A percentile compares a stretch with the other conserved stretches of the same genome.
These are phyloP conservation scores for Cerceris ruficornis DNA, from an alignment of 2,888 invertebrate genomes.

Conservation along the genomic window DNA sequence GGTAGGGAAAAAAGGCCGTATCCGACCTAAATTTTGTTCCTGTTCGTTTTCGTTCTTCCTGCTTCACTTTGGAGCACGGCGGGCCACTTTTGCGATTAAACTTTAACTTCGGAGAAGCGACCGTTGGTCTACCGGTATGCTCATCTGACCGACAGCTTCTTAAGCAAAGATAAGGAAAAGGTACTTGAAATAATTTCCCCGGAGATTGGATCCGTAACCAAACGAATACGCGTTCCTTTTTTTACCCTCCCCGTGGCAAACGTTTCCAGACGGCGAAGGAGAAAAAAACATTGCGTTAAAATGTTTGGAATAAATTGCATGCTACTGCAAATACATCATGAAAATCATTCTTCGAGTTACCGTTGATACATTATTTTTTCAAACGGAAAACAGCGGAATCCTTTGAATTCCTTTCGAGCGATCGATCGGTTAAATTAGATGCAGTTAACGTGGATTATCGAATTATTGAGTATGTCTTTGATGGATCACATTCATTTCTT, in stretches of 20 bases:
- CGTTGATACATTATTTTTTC: not conserved
- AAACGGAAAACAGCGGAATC: too few relatives aligned
- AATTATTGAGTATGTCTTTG: too few relatives aligned
- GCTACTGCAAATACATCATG: not conserved
- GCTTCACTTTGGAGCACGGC: conserved; percentile 35
- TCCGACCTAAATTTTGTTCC: conserved; percentile 13
- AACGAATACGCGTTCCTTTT: conserved; percentile 38
- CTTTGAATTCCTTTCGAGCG: too few relatives aligned
- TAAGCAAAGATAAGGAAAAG: conserved; percentile 46
- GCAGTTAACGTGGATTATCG: too few relatives aligned
- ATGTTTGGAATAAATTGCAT: conserved; percentile 31
- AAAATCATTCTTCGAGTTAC: not conserved
- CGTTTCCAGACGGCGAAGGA: conserved; percentile 3
- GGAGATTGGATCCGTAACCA: conserved; percentile 37
- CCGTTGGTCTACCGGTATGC: conserved; percentile 27
- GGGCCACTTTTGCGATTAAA: conserved; percentile 64
- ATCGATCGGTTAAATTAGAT: too few relatives aligned
- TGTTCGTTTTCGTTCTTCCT: conserved; percentile 32
- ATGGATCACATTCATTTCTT: too few relatives aligned
- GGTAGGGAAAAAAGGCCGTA: not conserved
- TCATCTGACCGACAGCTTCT: conserved; percentile 49
- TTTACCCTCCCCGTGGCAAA: conserved; percentile 17
- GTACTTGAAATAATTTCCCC: conserved; percentile 63
- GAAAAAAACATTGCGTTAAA: conserved; percentile 14
- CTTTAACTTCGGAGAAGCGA: conserved; percentile 50